These are phyloP conservation scores for Syritta pipiens DNA, from an alignment of 2,888 invertebrate genomes.

Conservation along the genomic window DNA sequence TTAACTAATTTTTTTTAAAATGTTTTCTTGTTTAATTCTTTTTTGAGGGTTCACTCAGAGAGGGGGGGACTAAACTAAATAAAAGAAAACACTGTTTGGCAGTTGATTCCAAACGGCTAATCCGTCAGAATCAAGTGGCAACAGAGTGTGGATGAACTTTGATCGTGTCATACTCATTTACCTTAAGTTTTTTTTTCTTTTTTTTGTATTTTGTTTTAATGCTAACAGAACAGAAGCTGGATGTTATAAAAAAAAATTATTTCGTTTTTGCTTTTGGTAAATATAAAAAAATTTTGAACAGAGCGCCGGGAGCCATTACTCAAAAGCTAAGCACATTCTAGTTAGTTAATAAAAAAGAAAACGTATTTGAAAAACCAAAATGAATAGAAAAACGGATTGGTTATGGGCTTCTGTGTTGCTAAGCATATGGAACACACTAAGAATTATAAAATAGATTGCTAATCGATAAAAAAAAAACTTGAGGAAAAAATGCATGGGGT, in stretches of 20 bases:
- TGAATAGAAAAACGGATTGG: slow-evolving; percentile 34
- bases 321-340: slow-evolving; percentile 65
- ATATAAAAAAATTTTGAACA: slow-evolving; percentile 47
- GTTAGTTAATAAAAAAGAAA: slow-evolving; percentile 31
- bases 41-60: slow-evolving; percentile 3
- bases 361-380: slow-evolving; percentile 15
- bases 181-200: slow-evolving; percentile 9
- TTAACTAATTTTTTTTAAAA: neutral
- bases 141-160: slow-evolving; percentile 58
- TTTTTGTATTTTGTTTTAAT: slow-evolving; percentile 20
- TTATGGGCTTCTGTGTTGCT: slow-evolving; percentile 68
- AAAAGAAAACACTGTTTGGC: slow-evolving; percentile 31
- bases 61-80: slow-evolving; percentile 8
- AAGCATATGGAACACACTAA: slow-evolving; percentile 60
- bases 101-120: slow-evolving; percentile 15
- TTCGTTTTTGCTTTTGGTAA: slow-evolving; percentile 3
- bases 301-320: slow-evolving; percentile 58
- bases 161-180: slow-evolving; percentile 51
- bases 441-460: slow-evolving; percentile 14
- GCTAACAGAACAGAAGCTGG: slow-evolving; percentile 66
- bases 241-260: slow-evolving; percentile 27
- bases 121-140: slow-evolving; percentile 28
- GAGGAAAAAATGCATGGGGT: neutral
- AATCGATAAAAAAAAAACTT: slow-evolving; percentile 2
- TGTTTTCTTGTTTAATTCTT: neutral